A percentile compares a stretch with the other conserved stretches of the same genome.
Evolutionary conservation across 2,888 invertebrate genomes (phyloP).

Genomic region (Sesia apiformis): DNA sequence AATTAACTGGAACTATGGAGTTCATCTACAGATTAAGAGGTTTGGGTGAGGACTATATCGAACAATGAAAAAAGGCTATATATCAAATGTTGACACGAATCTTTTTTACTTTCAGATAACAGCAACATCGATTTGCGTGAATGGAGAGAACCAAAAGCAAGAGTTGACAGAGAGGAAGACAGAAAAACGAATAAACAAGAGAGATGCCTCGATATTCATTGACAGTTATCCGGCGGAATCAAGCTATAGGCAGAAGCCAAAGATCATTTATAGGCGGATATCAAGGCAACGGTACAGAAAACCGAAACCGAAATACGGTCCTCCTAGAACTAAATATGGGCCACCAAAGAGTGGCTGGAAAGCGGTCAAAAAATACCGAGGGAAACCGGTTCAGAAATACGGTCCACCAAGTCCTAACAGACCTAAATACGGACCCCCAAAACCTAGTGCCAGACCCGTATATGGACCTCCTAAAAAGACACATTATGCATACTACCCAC

Average conservation of each 20-base stretch:
- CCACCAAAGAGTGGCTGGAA: conserved; percentile 7
- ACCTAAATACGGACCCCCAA: conserved; percentile 19
- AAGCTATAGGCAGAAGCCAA: conserved; percentile 28
- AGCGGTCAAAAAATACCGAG: not conserved
- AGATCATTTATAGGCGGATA: conserved; percentile 38
- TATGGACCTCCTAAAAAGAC: conserved; percentile 19
- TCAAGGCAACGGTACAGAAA: conserved; percentile 25
- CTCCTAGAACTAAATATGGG: conserved; percentile 25
- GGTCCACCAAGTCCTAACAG: conserved; percentile 20
- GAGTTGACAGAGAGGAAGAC: conserved; percentile 18
- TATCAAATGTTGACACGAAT: too few species aligned
- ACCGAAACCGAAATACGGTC: conserved; percentile 27
- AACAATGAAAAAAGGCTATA: too few species aligned
- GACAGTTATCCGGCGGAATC: conserved; percentile 34
- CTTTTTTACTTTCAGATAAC: conserved; percentile 43
- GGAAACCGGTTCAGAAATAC: not conserved
- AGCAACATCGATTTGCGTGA: conserved; percentile 29
- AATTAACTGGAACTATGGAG: too few species aligned
- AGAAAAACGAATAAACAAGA: conserved; percentile 22
- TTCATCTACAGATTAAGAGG: too few species aligned
- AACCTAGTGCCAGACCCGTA: not conserved
- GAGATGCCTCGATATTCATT: conserved; percentile 42
- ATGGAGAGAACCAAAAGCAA: conserved; percentile 17
- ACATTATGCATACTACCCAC: conserved; percentile 15
- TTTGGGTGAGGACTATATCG: too few species aligned